These are phyloP conservation scores for Carassius carassius DNA, from an alignment of 2,113 vertebrate genomes.

Conservation along the genomic window DNA sequence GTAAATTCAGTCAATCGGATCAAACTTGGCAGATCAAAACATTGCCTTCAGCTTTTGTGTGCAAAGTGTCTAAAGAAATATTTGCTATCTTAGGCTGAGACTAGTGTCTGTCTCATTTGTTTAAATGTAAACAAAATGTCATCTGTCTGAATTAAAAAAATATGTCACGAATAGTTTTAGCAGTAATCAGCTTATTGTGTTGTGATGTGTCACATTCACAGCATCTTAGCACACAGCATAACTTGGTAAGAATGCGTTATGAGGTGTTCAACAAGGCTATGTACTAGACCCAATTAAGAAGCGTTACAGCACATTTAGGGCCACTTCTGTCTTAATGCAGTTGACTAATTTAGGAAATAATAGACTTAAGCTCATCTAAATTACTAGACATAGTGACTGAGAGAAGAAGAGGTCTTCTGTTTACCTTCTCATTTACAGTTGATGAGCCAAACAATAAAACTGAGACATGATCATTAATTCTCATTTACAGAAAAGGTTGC, in stretches of 20 bases:
- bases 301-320: neutral
- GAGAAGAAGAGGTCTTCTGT: conserved; percentile 6
- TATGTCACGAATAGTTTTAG: neutral
- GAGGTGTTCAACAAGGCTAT: conserved; percentile 15
- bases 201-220: neutral
- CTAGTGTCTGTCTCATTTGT: neutral
- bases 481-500: conserved; percentile 37
- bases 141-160: neutral
- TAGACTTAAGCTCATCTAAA: conserved; percentile 23
- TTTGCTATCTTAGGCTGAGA: neutral
- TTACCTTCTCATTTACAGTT: conserved; percentile 21
- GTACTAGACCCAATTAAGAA: conserved; percentile 19
- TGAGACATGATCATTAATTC: conserved; percentile 17
- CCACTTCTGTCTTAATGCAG: neutral
- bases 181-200: neutral
- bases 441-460: conserved; percentile 30
- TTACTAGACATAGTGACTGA: conserved; percentile 12
- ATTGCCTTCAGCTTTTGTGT: neutral
- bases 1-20: neutral
- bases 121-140: neutral
- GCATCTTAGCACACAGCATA: neutral
- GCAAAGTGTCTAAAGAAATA: neutral
- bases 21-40: neutral
- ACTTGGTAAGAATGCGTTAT: neutral
- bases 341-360: conserved; percentile 8